phyloP scores from a whole-genome alignment of 2,888 invertebrate species.

The Acleris holmiana region DNA sequence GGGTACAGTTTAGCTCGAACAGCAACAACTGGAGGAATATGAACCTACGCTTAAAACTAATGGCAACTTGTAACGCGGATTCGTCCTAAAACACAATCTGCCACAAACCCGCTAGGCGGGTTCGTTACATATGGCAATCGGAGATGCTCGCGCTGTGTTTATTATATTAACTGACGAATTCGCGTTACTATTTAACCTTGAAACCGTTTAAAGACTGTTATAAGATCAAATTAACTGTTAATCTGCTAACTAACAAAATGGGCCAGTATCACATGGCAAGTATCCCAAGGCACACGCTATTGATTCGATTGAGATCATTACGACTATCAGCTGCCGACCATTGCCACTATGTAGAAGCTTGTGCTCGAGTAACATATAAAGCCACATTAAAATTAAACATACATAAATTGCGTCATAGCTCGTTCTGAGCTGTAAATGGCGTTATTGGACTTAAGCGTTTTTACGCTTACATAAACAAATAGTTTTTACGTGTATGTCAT shows the following conservation, averaged over 20 bases:
- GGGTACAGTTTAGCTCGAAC: background rate
- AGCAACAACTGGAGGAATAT: conserved; percentile 7
- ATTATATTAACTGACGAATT: conserved; percentile 4
- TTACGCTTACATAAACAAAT: conserved; percentile 47
- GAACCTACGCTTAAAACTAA: conserved; percentile 28
- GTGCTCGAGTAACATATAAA: conserved; percentile 42
- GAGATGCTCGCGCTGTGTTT: too few species aligned
- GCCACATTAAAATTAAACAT: conserved; percentile 32
- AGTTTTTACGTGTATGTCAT: conserved; percentile 12
- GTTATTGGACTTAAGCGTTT: conserved; percentile 42
- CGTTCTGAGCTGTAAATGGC: conserved; percentile 18
- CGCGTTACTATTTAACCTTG: background rate
- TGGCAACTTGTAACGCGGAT: conserved; percentile 21
- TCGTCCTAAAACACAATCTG: background rate
- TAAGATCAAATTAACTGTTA: background rate
- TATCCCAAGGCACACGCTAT: conserved; percentile 21
- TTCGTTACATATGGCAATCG: too few species aligned
- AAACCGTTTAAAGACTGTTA: background rate
- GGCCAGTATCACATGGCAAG: conserved; percentile 38
- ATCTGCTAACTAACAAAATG: conserved; percentile 26
- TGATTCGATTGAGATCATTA: conserved; percentile 49
- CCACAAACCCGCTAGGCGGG: too few species aligned
- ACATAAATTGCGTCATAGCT: conserved; percentile 29
- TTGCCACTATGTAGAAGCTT: conserved; percentile 64
- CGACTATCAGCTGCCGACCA: conserved; percentile 51